Evolutionary conservation across 2,888 invertebrate species (phyloP).

Genomic region (Crossocerus cetratus): DNA sequence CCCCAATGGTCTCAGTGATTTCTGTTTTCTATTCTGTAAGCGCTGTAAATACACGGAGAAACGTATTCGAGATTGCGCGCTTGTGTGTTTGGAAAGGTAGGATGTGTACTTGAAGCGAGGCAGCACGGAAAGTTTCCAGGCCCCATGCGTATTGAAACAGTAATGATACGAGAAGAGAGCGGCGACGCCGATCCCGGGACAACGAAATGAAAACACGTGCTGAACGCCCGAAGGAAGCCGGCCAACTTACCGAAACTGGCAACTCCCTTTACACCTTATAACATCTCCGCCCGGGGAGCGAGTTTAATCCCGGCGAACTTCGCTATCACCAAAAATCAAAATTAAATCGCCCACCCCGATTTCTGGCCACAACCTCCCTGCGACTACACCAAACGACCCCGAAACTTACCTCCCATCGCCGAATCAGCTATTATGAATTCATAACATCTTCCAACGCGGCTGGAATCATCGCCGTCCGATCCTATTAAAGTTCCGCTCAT

Average conservation of each 20-base stretch:
- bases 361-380: background rate
- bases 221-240: slow-evolving; percentile 33
- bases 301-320: slow-evolving; percentile 20
- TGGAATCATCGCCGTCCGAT: background rate
- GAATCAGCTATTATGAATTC: background rate
- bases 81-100: background rate
- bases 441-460: background rate
- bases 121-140: slow-evolving; percentile 41
- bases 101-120: slow-evolving; percentile 18
- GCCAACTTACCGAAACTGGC: slow-evolving; percentile 45
- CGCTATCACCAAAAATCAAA: slow-evolving; percentile 26
- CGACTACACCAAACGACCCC: background rate
- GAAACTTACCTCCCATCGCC: background rate
- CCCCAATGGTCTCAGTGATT: no score
- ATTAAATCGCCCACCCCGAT: slow-evolving; percentile 24
- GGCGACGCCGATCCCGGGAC: slow-evolving; percentile 28
- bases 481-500: background rate
- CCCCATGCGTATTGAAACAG: slow-evolving; percentile 58
- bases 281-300: slow-evolving; percentile 36
- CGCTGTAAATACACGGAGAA: background rate
- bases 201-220: slow-evolving; percentile 59
- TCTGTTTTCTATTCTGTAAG: no score
- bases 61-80: background rate
- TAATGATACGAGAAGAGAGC: slow-evolving; percentile 52
- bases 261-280: slow-evolving; percentile 48